These are phyloP conservation scores for Egretta garzetta DNA, from an alignment of 2,113 vertebrate species.

Conservation along the genomic window DNA sequence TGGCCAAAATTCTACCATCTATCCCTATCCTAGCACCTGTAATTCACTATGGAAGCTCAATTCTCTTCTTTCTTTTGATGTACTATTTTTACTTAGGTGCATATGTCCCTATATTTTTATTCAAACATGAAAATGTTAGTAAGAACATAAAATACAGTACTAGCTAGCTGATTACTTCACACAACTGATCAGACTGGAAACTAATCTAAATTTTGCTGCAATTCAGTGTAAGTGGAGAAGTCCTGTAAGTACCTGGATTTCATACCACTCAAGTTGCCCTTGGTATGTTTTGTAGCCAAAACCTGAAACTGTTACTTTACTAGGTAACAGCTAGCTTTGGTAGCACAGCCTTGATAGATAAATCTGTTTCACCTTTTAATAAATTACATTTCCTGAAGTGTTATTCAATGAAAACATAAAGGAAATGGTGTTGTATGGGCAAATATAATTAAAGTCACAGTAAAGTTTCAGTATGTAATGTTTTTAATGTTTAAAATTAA, in stretches of 20 bases:
- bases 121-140: not conserved
- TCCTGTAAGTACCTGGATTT: not conserved
- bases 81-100: not conserved
- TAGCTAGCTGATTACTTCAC: not conserved
- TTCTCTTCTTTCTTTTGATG: not conserved
- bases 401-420: not conserved
- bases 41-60: not conserved
- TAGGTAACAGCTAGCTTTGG: not conserved
- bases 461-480: not conserved
- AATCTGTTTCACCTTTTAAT: not conserved
- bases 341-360: not conserved
- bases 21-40: not conserved
- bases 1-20: not conserved
- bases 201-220: not conserved
- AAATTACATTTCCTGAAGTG: constrained; percentile 35
- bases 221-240: not conserved
- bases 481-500: constrained; percentile 19
- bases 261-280: not conserved
- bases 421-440: not conserved
- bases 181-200: not conserved
- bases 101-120: not conserved
- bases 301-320: not conserved
- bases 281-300: not conserved
- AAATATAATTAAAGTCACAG: not conserved
- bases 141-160: not conserved